Percentiles rank a stretch among this genome's conserved stretches.
Conservation (phyloP, 2,888 invertebrate species). For the Cantharis flavilabris region DNA sequence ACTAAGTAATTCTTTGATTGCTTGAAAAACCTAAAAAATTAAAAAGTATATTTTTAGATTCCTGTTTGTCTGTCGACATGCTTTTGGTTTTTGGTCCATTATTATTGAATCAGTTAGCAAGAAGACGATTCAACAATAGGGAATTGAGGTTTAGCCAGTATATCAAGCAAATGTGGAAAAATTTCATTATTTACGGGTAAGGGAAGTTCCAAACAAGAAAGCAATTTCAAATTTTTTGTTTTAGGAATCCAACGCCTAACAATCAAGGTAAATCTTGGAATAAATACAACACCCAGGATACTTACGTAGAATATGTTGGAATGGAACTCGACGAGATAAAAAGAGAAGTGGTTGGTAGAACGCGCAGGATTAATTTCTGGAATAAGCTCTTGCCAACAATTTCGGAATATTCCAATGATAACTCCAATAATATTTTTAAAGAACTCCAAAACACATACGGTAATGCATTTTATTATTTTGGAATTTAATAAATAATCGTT, state of each 20-base stretch:
- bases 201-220: constrained; percentile 33
- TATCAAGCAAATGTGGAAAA: constrained; percentile 58
- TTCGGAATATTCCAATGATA: constrained; percentile 34
- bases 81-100: constrained; percentile 69
- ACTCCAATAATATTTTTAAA: constrained; percentile 39
- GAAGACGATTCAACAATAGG: constrained; percentile 62
- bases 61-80: constrained; percentile 70
- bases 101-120: constrained; percentile 67
- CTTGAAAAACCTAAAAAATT: neutral
- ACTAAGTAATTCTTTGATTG: constrained; percentile 48
- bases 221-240: constrained; percentile 14
- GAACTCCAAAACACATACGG: constrained; percentile 48
- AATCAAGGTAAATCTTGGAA: constrained; percentile 63
- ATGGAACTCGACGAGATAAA: constrained; percentile 13
- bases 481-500: neutral
- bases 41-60: constrained; percentile 56
- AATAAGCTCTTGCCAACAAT: constrained; percentile 54
- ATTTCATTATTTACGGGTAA: constrained; percentile 57
- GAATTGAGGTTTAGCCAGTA: constrained; percentile 64
- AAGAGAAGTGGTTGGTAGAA: constrained; percentile 34
- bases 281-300: constrained; percentile 61
- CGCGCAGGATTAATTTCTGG: constrained; percentile 51
- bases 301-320: constrained; percentile 58
- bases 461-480: constrained; percentile 22
- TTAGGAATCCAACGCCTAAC: constrained; percentile 63